Base-by-base conservation (phyloP, 1,140 invertebrate genomes). In the Drosophila mayri region DNA sequence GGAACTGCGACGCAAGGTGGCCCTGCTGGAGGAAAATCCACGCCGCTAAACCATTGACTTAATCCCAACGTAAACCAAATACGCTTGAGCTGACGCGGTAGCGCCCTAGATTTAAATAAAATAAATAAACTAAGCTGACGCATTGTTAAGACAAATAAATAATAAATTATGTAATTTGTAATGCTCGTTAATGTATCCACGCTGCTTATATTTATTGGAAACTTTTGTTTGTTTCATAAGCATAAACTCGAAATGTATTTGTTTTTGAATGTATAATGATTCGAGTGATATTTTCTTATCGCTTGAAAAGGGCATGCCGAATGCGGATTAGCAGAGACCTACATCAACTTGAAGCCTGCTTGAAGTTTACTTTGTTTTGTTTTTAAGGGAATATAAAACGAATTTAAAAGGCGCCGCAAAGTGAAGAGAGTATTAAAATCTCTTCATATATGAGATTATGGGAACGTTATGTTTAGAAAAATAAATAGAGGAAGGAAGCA, bases 1-100 rank as follows among this genome's bases (percentile, higher is more conserved):
- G 7, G 61, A 78, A 38, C 35, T 90, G 44, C 58, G 62, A 3
- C 81, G 77, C 32, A 72, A 57, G 11, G 72, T 88, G 16, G 85
- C 72, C 12, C 49, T 37, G 0, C 40, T 85, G 11, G 44, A 62
- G 11, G 61, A 47, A 4, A 14, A 7, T 10, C 6, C 20, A 12
- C 47, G 32, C 18, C 54, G 62, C 20, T 84, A 47, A 46, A 3
- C 25, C 20, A 50, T 7, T 7, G 41, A 37, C 32, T 22, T 20
- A 0, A 8, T n/a, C 25, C 11, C 18, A 6, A 1, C 10, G 1
- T 5, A 32, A 35, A 60, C 52, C 67, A 73, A 60, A 60, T 22
- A 60, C 37, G 64, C 43, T 50, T 30, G 1, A 37, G 40, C 16
- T 22, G 16, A 66, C 22, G 22, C 9, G 2, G 25, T 20, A 30